phyloP scores from a whole-genome alignment of 2,888 invertebrate genomes.

The Netelia fuscicornis region DNA sequence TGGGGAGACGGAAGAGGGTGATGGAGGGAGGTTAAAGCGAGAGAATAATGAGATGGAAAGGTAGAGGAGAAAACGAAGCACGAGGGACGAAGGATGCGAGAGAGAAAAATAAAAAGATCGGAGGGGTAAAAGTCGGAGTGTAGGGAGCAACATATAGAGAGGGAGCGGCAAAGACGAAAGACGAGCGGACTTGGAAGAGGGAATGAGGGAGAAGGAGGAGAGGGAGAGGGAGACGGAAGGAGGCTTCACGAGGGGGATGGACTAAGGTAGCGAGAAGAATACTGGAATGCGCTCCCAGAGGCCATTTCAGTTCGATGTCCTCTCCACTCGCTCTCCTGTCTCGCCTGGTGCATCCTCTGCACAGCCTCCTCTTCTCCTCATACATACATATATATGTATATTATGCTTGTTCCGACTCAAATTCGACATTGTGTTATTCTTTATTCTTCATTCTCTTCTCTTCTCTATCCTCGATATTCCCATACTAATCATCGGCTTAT shows the following conservation, averaged over 20 bases:
- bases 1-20: constrained; percentile 55
- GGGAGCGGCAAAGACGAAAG: constrained; percentile 32
- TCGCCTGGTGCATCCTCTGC: constrained; percentile 73
- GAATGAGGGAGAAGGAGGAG: constrained; percentile 56
- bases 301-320: constrained; percentile 84
- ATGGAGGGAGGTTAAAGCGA: constrained; percentile 35
- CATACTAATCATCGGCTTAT: too few species aligned
- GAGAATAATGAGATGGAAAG: constrained; percentile 41
- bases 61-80: constrained; percentile 29
- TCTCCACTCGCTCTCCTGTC: constrained; percentile 81
- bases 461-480: neutral
- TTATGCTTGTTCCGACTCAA: constrained; percentile 2
- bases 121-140: constrained; percentile 31
- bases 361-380: constrained; percentile 50
- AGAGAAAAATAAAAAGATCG: constrained; percentile 11
- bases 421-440: neutral
- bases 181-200: constrained; percentile 46
- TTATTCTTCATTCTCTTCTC: neutral
- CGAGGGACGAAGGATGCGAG: constrained; percentile 22
- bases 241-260: constrained; percentile 71
- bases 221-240: constrained; percentile 61
- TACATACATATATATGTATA: neutral
- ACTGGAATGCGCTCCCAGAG: constrained; percentile 84
- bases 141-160: constrained; percentile 44
- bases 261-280: constrained; percentile 83